Evolutionary conservation across 2,888 invertebrate genomes (phyloP).

Genomic region (Saturnia japonica): DNA sequence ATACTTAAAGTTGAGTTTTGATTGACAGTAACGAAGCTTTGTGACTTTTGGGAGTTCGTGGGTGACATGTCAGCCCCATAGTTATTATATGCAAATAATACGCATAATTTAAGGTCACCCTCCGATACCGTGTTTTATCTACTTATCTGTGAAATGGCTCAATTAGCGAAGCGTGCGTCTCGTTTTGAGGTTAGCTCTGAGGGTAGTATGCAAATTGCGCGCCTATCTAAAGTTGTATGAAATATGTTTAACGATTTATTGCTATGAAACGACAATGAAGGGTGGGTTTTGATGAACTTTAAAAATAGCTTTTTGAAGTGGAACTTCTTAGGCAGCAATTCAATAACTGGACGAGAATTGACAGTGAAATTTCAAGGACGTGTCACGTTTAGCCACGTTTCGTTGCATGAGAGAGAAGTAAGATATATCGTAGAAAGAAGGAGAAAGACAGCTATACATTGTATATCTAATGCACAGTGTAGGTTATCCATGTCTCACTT

Average conservation of each 20-base stretch:
- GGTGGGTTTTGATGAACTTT: slow-evolving; percentile 25
- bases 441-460: no score
- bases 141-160: slow-evolving; percentile 81
- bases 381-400: no score
- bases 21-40: slow-evolving; percentile 20
- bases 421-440: no score
- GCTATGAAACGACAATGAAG: slow-evolving; percentile 38
- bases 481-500: no score
- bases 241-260: slow-evolving; percentile 79
- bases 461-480: no score
- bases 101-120: slow-evolving; percentile 75
- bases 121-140: slow-evolving; percentile 77
- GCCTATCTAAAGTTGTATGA: slow-evolving; percentile 58
- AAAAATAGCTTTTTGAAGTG: neutral
- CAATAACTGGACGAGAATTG: no score
- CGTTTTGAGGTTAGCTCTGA: slow-evolving; percentile 28
- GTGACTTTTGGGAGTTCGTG: slow-evolving; percentile 28
- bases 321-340: neutral
- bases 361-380: no score
- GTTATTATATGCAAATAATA: slow-evolving; percentile 81
- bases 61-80: slow-evolving; percentile 64
- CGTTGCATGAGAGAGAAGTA: no score
- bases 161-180: slow-evolving; percentile 69
- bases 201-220: slow-evolving; percentile 48
- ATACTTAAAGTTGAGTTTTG: slow-evolving; percentile 25